Percentiles rank a stretch among this genome's conserved stretches.
Evolutionary conservation across 2,113 vertebrate genomes (phyloP).

Genomic region (Bombycilla garrulus): DNA sequence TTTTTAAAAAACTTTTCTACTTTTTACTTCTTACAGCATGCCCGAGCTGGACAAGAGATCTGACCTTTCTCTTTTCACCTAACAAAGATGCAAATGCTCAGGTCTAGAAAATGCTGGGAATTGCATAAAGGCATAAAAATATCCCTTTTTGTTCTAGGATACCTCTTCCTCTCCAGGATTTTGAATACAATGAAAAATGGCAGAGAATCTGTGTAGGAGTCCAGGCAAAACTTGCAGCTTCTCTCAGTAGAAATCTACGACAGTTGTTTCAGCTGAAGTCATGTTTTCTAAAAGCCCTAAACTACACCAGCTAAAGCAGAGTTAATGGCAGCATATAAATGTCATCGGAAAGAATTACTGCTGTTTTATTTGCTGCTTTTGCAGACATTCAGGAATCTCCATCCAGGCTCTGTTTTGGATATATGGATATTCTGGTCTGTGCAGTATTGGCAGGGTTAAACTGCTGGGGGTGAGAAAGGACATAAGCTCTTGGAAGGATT

Average conservation of each 20-base stretch:
- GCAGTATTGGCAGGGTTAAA: neutral
- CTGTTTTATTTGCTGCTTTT: slow-evolving; percentile 4
- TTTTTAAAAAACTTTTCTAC: neutral
- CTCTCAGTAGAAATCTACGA: neutral
- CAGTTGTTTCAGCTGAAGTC: neutral
- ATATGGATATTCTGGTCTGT: neutral
- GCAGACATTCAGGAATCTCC: neutral
- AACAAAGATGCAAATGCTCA: neutral
- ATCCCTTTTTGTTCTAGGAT: neutral
- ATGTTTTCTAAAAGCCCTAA: neutral
- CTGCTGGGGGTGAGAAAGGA: neutral
- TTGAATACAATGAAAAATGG: neutral
- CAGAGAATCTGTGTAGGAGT: neutral
- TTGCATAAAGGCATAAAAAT: neutral
- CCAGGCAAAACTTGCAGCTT: neutral
- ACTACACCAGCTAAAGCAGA: neutral
- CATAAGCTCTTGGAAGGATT: neutral
- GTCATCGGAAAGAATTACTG: neutral
- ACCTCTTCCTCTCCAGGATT: neutral
- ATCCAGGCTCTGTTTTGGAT: neutral
- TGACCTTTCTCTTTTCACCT: neutral
- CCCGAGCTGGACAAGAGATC: neutral
- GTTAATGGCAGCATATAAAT: neutral
- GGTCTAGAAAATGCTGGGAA: neutral
- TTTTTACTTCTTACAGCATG: neutral